Evolutionary conservation across 2,797 vertebrate genomes (phyloP).

Genomic region (Sebastes trivittatus): DNA sequence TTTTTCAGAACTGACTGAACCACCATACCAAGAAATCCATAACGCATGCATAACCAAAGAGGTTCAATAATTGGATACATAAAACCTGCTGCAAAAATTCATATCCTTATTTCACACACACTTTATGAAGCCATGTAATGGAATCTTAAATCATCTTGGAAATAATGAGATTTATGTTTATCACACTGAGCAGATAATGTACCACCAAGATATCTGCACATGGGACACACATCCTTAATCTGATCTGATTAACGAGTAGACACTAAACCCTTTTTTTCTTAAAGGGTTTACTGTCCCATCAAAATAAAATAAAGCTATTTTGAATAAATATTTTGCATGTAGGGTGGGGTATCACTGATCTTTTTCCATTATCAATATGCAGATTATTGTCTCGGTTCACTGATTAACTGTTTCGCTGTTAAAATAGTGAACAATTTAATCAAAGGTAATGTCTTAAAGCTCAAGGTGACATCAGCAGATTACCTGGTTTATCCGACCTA

Average conservation of each 20-base stretch:
- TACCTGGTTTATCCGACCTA: background rate
- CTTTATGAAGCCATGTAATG: background rate
- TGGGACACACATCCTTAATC: background rate
- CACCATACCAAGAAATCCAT: constrained; percentile 25
- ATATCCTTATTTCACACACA: constrained; percentile 5
- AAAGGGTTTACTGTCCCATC: background rate
- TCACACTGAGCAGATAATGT: background rate
- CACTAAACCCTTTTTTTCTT: background rate
- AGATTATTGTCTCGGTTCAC: background rate
- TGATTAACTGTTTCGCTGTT: background rate
- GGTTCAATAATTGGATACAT: background rate
- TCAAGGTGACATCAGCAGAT: background rate
- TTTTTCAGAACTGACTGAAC: background rate
- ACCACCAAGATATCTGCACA: background rate
- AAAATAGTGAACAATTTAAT: background rate
- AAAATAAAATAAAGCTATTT: background rate
- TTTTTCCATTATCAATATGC: background rate
- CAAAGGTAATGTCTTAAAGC: background rate
- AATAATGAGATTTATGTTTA: background rate
- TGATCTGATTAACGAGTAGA: background rate
- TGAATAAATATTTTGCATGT: background rate
- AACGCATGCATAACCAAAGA: constrained; percentile 14
- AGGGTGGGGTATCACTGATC: background rate
- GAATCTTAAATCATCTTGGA: background rate
- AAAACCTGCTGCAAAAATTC: background rate